Evolutionary conservation across 2,888 invertebrate species (phyloP), one percentile per base, ranked within the genome.

Genomic region (Oscheius onirici): DNA sequence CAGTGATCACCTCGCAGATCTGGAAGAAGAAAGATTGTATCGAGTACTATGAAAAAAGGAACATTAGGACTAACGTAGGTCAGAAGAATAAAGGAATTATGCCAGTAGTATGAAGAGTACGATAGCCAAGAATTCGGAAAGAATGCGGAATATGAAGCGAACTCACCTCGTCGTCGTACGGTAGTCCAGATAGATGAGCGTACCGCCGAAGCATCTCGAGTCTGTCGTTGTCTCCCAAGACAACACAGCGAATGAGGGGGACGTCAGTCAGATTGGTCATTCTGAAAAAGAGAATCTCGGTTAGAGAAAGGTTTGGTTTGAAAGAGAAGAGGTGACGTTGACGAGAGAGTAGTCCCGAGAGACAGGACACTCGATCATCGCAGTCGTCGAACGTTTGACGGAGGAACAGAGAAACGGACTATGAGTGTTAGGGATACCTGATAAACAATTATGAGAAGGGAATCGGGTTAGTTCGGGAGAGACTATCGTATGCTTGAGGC

Each of bases 221-320:
- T 11, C 52, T 43, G 22, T 70, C 70, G 20, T 52, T 52, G 34
- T 70, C 70, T 0, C 70, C 70, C n/a, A 70, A 20, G 13, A 70
- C 70, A 10, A 54, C 52, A 41, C 70, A 70, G 43, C 57, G 54
- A 17, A 70, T 54, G 22, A 70, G 28, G 13, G 70, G 70, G 6
- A 70, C 70, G 52, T 70, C 70, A 24, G 70, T 70, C 0, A 70
- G 52, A 40, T 52, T 46, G 17, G 52, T 52, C 70, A 70, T 70
- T 54, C 17, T 51, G 17, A 1, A 26, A 65, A n/a, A n/a, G n/a
- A n/a, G n/a, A 8, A 34, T 34, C 34, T 34, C 34, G 8, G 34
- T 34, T 8, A 8, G 34, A 6, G 34, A 34, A 34, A 34, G 34
- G 34, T 34, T 34, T 34, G 34, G 34, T 34, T 34, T 34, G 8